phyloP scores from a whole-genome alignment of 2,797 vertebrate genomes.

The Fundulus diaphanus region DNA sequence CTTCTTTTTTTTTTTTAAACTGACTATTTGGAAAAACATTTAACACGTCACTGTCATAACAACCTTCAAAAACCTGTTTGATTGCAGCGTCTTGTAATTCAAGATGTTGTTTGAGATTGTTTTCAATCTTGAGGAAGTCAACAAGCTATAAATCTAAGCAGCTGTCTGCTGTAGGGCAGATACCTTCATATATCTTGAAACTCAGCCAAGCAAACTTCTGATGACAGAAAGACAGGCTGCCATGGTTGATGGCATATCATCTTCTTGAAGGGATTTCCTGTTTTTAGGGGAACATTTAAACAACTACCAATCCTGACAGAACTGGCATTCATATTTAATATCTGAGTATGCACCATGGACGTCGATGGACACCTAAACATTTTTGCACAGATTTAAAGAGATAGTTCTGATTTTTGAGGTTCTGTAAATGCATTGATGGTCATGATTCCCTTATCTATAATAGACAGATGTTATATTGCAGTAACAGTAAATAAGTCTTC shows the following conservation, averaged over 20 bases:
- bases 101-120: neutral
- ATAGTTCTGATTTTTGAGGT: no score
- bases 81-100: neutral
- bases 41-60: neutral
- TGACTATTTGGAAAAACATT: no score
- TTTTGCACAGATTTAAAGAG: neutral
- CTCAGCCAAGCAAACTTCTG: neutral
- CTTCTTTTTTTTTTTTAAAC: no score
- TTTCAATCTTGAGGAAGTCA: neutral
- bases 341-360: neutral
- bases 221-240: neutral
- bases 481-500: neutral
- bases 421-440: neutral
- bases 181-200: neutral
- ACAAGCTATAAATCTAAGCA: neutral
- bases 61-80: neutral
- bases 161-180: neutral
- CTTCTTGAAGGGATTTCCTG: no score
- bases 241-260: neutral
- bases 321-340: neutral
- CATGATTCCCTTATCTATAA: neutral
- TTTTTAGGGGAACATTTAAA: no score
- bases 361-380: neutral
- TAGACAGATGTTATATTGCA: neutral
- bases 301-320: neutral